phyloP scores from a whole-genome alignment of 2,113 vertebrate species.

The Ia io region DNA sequence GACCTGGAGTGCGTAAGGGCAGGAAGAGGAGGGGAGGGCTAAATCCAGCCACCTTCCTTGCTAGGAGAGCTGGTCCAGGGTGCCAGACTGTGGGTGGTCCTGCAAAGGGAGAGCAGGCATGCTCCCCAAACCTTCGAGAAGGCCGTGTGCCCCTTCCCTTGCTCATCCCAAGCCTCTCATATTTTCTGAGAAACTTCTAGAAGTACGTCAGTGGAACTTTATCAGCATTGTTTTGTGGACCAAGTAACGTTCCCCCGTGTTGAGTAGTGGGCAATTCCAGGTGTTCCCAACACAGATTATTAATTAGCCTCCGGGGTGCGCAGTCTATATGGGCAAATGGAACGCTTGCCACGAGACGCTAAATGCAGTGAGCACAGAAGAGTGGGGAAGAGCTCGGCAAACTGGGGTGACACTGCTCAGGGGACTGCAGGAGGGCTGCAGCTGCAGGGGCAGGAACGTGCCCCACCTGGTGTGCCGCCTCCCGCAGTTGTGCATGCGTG shows the following conservation, averaged over 20 bases:
- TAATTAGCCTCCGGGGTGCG: neutral
- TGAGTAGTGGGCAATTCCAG: neutral
- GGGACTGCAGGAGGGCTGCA: neutral
- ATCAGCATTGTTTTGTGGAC: neutral
- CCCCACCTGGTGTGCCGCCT: neutral
- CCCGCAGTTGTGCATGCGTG: too few relatives aligned
- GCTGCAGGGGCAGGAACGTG: neutral
- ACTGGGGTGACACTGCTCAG: neutral
- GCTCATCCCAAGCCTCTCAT: neutral
- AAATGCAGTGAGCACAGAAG: neutral
- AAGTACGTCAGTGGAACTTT: neutral
- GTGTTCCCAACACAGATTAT: neutral
- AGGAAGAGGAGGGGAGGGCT: neutral
- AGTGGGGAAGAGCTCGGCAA: neutral
- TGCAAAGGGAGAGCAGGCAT: neutral
- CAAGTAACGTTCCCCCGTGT: neutral
- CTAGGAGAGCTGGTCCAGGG: neutral
- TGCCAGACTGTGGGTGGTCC: neutral
- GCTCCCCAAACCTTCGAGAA: neutral
- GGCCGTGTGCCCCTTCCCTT: neutral
- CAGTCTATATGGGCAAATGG: neutral
- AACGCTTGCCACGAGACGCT: neutral
- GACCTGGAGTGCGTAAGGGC: neutral
- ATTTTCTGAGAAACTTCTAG: neutral
- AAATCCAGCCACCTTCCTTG: neutral